Base-by-base conservation (phyloP, 2,113 vertebrate genomes). In the Labrus mixtus region DNA sequence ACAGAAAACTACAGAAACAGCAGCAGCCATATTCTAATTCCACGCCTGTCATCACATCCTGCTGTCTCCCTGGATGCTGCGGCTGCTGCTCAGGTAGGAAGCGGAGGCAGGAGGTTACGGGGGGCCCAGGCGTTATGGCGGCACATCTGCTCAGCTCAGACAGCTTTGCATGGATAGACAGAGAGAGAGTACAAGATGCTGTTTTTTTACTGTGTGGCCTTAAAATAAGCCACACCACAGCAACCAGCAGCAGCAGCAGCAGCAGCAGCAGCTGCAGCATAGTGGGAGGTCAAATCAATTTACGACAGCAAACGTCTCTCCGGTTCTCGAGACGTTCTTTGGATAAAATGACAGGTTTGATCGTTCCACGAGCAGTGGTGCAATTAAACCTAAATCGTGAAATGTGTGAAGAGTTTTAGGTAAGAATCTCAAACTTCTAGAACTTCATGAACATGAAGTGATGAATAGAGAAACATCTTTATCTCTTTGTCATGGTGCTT, bases 131-230 rank as follows among this genome's bases (percentile, higher is more conserved):
- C 78, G 73, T 79, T 76, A 75, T 78, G 73, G 78, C 73, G 51
- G 69, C 82, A 78, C 86, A 87, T 86, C 81, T 81, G 73, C 83
- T 87, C 61, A 4, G 53, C 39, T 61, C 62, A 63, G 61, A 76
- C 55, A 58, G 15, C 45, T 10, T 16, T 46, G 45, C 45, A 46
- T 16, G 12, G 16, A 51, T 10, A 45, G 23, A 48, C 45, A 60
- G 43, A 57, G 33, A 55, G 22, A 25, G 50, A 71, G 29, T 33
- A 33, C 29, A 33, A 33, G 25, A 58, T 7, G 65, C 19, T 71
- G 51, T 56, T 59, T 80, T 59, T 80, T 63, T 19, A 70, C 23
- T 17, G n/a, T 37, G 20, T 29, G 25, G 61, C 68, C 57, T 54
- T 58, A 59, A 22, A 76, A 76, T 41, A 36, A 73, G 41, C 50